Percentiles rank a stretch among this genome's conserved stretches.
Evolutionary conservation across 2,888 invertebrate genomes (phyloP).

Genomic region (Stratiomys singularior): DNA sequence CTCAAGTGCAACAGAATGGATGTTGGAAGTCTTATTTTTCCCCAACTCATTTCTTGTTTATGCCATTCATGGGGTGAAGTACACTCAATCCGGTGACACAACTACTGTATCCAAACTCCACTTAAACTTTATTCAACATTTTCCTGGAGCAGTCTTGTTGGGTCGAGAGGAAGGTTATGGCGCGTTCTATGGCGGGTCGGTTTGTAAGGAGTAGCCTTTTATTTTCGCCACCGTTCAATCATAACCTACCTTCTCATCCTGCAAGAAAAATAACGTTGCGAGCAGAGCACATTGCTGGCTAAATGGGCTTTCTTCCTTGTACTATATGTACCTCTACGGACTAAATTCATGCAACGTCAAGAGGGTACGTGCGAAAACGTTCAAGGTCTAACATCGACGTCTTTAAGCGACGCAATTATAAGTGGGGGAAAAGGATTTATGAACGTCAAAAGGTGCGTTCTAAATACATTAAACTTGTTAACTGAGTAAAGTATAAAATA

Average conservation of each 20-base stretch:
- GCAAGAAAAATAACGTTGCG: too few relatives aligned
- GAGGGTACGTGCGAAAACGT: conserved; percentile 17
- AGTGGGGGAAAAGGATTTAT: conserved; percentile 29
- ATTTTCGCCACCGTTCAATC: not conserved
- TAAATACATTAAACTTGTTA: conserved; percentile 25
- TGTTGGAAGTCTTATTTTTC: conserved; percentile 1
- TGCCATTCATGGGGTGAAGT: not conserved
- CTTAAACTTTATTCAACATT: not conserved
- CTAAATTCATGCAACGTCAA: not conserved
- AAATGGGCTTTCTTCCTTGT: not conserved
- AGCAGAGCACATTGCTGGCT: too few relatives aligned
- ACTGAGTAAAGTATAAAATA: conserved; percentile 17
- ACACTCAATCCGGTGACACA: too few relatives aligned
- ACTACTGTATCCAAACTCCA: too few relatives aligned
- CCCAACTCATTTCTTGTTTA: not conserved
- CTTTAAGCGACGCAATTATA: conserved; percentile 29
- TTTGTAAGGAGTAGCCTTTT: not conserved
- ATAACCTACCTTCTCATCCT: too few relatives aligned
- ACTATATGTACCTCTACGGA: not conserved
- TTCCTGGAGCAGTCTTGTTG: not conserved
- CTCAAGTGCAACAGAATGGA: too few relatives aligned
- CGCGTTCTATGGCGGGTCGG: not conserved
- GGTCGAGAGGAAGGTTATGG: not conserved
- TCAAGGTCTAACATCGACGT: conserved; percentile 6
- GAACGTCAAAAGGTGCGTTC: conserved; percentile 28